Base-by-base conservation (phyloP, 2,113 vertebrate species). In the Leptocoma aspasia region DNA sequence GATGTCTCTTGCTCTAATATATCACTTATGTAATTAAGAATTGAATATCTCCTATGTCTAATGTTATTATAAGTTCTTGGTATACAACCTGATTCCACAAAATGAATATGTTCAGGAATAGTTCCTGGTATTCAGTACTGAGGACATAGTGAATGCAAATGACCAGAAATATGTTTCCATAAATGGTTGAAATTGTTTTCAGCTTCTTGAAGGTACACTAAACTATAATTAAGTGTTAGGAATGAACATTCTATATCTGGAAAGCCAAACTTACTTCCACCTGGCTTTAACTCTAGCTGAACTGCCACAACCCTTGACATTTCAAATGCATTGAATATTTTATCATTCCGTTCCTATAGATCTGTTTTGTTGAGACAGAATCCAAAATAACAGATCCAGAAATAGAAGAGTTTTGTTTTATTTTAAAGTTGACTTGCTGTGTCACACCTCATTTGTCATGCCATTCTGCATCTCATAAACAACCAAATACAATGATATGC, bases 351-450 rank as follows among this genome's bases (percentile, higher is more conserved):
- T 95, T 96, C 65, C 64, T 92, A 89, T 82, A 87, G 72, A 75
- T 89, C 17, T 86, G 27, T 79, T 96, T 82, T 54, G 54, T 80
- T 81, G 56, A 96, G 82, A 89, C 76, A 53, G 90, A 91, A 93
- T 79, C 65, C 76, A 96, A 92, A 95, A 60, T 52, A 91, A 63
- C 75, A 96, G 65, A 89, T 91, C 84, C 92, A 91, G 61, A 93
- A 95, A 96, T 68, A 96, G 87, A 78, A 94, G n/a, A 90, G 56
- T 57, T 95, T 94, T 84, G 21, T 66, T 94, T 88, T 90, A 93
- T 94, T 96, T 96, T 95, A 76, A 90, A 96, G 89, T 82, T 94
- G 89, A 92, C 92, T 96, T 94, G 41, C 60, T 91, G 30, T 94
- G 94, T 95, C 95, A 94, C 53, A 86, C 81, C 56, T 92, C 54